Evolutionary conservation across 2,888 invertebrate genomes (phyloP).

Genomic region (Dioctria rufipes): DNA sequence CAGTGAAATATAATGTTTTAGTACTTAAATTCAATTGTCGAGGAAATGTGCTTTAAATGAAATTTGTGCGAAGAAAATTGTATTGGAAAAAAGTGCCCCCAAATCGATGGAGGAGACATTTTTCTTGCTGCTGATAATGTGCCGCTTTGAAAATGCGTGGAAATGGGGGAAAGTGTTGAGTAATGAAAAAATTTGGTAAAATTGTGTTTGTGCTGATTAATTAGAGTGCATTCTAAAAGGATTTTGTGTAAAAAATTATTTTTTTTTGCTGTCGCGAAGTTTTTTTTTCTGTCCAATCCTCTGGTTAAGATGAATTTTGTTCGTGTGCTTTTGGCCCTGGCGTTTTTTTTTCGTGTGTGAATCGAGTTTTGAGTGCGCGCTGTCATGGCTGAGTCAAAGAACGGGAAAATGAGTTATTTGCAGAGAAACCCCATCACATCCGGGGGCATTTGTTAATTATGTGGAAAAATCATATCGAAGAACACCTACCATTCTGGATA

Average conservation of each 20-base stretch:
- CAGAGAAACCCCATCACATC: neutral
- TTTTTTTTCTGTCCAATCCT: neutral
- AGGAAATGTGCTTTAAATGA: conserved; percentile 1
- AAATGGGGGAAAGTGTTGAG: conserved; percentile 41
- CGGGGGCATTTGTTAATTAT: conserved; percentile 1
- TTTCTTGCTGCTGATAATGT: conserved; percentile 16
- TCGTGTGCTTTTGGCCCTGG: conserved; percentile 26
- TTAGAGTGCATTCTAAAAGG: neutral
- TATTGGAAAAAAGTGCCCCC: conserved; percentile 33
- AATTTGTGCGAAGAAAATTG: conserved; percentile 28
- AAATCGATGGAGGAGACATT: conserved; percentile 33
- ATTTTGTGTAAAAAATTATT: neutral
- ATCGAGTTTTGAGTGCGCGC: conserved; percentile 48
- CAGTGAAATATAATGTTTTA: conserved; percentile 5
- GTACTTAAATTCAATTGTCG: neutral
- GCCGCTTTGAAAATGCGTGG: conserved; percentile 32
- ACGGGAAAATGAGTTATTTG: conserved; percentile 41
- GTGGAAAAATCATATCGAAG: neutral
- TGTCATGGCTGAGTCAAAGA: conserved; percentile 47
- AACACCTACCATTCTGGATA: conserved; percentile 34
- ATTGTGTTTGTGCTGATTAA: conserved; percentile 11
- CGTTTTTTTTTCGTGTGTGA: conserved; percentile 9
- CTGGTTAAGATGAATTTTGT: neutral
- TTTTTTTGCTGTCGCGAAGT: neutral
- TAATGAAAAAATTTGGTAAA: neutral